These are phyloP conservation scores for Neoniphon sammara DNA, from an alignment of 2,797 vertebrate species.

Conservation along the genomic window DNA sequence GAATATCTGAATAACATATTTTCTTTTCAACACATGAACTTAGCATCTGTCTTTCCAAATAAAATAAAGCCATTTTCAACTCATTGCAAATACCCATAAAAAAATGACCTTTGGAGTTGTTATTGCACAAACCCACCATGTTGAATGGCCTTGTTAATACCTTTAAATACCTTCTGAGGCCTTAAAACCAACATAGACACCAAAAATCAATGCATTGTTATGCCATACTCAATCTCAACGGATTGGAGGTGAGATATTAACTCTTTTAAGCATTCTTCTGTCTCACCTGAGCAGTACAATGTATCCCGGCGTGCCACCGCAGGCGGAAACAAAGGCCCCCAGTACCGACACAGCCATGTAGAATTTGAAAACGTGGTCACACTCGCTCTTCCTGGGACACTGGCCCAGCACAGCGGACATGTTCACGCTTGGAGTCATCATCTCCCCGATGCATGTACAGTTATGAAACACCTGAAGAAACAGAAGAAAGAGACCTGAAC, in stretches of 20 bases:
- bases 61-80: neutral
- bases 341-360: constrained; percentile 89
- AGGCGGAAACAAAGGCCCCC: constrained; percentile 88
- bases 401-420: constrained; percentile 86
- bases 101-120: neutral
- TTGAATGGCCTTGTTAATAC: neutral
- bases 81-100: neutral
- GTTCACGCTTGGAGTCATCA: constrained; percentile 68
- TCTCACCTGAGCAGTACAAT: constrained; percentile 91
- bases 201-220: too few relatives aligned
- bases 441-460: constrained; percentile 86
- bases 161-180: neutral
- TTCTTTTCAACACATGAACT: too few relatives aligned
- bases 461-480: constrained; percentile 88
- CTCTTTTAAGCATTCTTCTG: neutral
- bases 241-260: too few relatives aligned
- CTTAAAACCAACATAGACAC: neutral
- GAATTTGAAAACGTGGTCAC: constrained; percentile 87
- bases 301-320: constrained; percentile 90
- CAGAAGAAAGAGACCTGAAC: neutral
- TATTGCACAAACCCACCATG: neutral
- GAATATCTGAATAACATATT: too few relatives aligned
- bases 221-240: too few relatives aligned
- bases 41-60: too few relatives aligned
- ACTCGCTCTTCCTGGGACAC: constrained; percentile 87